Base-by-base conservation (phyloP, 2,888 invertebrate species). In the Lycophotia porphyrea region DNA sequence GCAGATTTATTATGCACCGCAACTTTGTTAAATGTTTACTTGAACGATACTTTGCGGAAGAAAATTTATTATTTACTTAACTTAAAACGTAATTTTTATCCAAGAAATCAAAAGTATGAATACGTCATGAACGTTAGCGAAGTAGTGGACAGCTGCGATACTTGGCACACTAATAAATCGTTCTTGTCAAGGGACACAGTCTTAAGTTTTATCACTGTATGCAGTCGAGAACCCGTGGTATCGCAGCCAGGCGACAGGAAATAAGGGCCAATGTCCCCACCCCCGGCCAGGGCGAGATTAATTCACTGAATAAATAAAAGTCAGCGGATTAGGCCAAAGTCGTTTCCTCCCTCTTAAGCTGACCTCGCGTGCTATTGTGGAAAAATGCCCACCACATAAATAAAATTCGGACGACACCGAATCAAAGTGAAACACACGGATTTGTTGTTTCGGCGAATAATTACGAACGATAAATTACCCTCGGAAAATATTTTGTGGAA, bases 251-350 rank as follows among this genome's bases (percentile, higher is more conserved):
- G 90, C 92, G 92, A 92, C 94, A 94, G 94, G 93, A 94, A 94
- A 93, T 93, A 94, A 94, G 95, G 94, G 93, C 89, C 90, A 89
- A 88, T 92, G 93, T 92, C 93, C 94, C 94, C 93, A 90, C 92
- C 93, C 94, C 90, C 89, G 88, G 90, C 90, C 91, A 86, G 88
- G 91, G 91, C 88, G 93, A 96, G 96, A 96, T 96, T 96, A 96
- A 96, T 96, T 96, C 96, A 95, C 94, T 96, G 96, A 96, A 96
- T 96, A 96, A 96, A 96, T 96, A 96, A 96, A 96, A 96, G 96
- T 96, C 96, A 96, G 96, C 96, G 96, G 96, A 96, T 96, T 96
- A 96, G 95, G 94, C 94, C 95, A 93, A 93, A 95, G 95, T 94
- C 95, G 95, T 95, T 96, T 94, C 95, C 95, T 95, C 95, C 95